Percentiles rank a stretch among this genome's conserved stretches.
Conservation (phyloP, 2,113 vertebrate genomes). For the Otus sunia region DNA sequence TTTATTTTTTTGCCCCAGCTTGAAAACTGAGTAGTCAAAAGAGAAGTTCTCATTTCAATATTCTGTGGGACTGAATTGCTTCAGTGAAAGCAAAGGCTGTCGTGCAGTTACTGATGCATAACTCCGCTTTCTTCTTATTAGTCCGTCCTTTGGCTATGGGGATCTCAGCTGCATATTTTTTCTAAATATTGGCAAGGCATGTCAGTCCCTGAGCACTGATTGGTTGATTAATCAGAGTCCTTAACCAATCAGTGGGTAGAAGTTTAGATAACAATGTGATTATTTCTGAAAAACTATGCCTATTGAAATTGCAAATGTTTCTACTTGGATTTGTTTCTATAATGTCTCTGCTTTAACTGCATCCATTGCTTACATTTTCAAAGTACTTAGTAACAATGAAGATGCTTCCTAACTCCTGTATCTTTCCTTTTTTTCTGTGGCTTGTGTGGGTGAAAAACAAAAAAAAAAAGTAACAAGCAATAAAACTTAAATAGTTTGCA, state of each 20-base stretch:
- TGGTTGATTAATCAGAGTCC: not conserved
- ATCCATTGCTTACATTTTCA: not conserved
- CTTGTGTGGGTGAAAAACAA: not conserved
- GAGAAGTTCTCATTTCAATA: conserved; percentile 23
- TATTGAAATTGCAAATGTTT: not conserved
- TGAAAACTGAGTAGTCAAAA: conserved; percentile 9
- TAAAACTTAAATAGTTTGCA: not conserved
- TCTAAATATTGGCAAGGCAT: not conserved
- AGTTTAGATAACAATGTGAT: not conserved
- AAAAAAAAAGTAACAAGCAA: not conserved
- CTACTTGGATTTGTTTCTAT: not conserved
- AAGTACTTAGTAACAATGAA: not conserved
- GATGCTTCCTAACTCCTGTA: not conserved
- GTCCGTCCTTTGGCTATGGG: not conserved
- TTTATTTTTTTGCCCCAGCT: conserved; percentile 1
- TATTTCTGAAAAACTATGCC: not conserved
- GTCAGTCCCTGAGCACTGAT: not conserved
- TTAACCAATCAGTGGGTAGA: not conserved
- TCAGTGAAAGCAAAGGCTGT: not conserved
- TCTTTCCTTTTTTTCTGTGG: not conserved
- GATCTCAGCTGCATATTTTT: not conserved
- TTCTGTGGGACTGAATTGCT: not conserved
- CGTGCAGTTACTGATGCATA: not conserved
- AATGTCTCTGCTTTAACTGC: not conserved
- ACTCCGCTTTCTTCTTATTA: not conserved